These are phyloP conservation scores for Chiloscyllium plagiosum DNA, from an alignment of 2,113 vertebrate species.

Conservation along the genomic window DNA sequence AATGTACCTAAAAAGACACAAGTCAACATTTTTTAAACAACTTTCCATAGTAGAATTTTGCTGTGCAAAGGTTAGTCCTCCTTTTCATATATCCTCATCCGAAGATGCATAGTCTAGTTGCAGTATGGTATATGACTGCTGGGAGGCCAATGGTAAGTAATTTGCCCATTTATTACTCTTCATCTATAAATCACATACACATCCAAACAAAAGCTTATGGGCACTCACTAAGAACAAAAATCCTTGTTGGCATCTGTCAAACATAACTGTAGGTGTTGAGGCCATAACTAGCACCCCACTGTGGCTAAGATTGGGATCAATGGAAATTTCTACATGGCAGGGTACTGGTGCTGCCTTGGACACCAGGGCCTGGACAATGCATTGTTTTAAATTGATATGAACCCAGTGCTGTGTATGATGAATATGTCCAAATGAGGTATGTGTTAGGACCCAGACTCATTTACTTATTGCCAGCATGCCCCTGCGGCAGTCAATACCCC, in stretches of 20 bases:
- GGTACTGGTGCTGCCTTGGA: neutral
- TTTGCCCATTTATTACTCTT: neutral
- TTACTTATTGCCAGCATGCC: neutral
- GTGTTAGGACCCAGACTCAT: neutral
- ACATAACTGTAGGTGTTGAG: neutral
- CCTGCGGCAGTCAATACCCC: neutral
- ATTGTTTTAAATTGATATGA: neutral
- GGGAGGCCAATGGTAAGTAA: neutral
- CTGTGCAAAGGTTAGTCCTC: neutral
- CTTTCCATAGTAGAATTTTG: neutral
- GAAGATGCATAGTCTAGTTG: neutral
- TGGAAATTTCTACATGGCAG: neutral
- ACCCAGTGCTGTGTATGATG: neutral
- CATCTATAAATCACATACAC: neutral
- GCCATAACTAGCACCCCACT: neutral
- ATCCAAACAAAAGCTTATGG: neutral
- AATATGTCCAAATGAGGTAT: neutral
- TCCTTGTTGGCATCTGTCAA: neutral
- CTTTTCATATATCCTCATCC: neutral
- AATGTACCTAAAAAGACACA: slow-evolving; percentile 62
- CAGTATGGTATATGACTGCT: neutral
- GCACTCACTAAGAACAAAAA: neutral
- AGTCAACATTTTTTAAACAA: neutral
- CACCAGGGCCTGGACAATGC: neutral
- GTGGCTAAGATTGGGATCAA: neutral